Evolutionary conservation across 2,113 vertebrate genomes (phyloP).

Genomic region (Notothenia rossii): DNA sequence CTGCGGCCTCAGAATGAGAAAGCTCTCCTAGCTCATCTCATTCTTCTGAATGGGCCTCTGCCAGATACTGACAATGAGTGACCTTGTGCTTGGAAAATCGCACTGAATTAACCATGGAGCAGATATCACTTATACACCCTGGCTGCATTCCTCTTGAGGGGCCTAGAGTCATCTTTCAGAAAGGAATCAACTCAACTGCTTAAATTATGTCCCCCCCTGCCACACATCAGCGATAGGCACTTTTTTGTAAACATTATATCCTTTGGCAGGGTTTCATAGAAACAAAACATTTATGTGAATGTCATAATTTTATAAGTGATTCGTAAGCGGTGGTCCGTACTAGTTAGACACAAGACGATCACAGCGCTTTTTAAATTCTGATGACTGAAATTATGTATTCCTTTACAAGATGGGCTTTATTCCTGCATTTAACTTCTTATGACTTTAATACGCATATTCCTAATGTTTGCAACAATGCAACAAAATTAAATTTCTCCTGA

Average conservation of each 20-base stretch:
- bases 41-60: constrained; percentile 77
- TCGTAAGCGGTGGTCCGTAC: constrained; percentile 50
- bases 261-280: constrained; percentile 40
- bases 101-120: constrained; percentile 79
- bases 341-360: constrained; percentile 24
- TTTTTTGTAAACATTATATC: constrained; percentile 25
- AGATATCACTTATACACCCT: constrained; percentile 78
- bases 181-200: constrained; percentile 73
- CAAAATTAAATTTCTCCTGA: constrained; percentile 17
- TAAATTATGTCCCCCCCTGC: constrained; percentile 51
- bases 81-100: constrained; percentile 79
- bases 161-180: constrained; percentile 75
- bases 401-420: constrained; percentile 4
- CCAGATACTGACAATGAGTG: constrained; percentile 79
- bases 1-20: constrained; percentile 71
- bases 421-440: constrained; percentile 12
- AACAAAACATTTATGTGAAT: constrained; percentile 35
- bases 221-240: constrained; percentile 59
- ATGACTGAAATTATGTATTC: constrained; percentile 14
- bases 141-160: constrained; percentile 74
- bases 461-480: constrained; percentile 4
- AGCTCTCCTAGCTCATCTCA: constrained; percentile 77
- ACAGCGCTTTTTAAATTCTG: constrained; percentile 13
- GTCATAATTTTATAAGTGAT: constrained; percentile 55
- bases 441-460: constrained; percentile 22